phyloP scores from a whole-genome alignment of 2,888 invertebrate genomes.

The Eueremaeus valkanovi region DNA sequence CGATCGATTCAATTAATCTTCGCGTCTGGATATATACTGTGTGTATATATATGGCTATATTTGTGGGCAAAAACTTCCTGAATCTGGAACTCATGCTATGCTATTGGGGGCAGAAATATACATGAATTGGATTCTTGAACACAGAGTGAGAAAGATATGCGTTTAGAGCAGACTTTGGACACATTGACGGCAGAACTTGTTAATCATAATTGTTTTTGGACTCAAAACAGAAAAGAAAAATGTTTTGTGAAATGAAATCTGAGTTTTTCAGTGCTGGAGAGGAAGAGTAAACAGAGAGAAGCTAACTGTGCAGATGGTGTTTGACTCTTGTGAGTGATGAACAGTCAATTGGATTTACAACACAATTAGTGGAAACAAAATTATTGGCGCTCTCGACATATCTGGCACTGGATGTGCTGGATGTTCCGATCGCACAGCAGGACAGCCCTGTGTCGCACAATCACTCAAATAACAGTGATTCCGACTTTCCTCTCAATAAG shows the following conservation, averaged over 20 bases:
- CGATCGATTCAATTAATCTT: conserved; percentile 14
- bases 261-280: not conserved
- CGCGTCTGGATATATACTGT: not conserved
- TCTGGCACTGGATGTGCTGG: not conserved
- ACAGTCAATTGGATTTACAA: not conserved
- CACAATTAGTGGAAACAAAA: conserved; percentile 1
- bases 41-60: not conserved
- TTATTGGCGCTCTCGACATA: not conserved
- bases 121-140: not conserved
- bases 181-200: not conserved
- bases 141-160: not conserved
- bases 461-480: not conserved
- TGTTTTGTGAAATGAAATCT: not conserved
- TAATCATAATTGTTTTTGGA: too few relatives aligned
- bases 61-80: conserved; percentile 14
- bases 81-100: not conserved
- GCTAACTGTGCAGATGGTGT: conserved; percentile 16
- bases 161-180: not conserved
- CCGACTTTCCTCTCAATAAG: not conserved
- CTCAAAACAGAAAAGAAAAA: not conserved
- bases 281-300: not conserved
- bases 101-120: not conserved
- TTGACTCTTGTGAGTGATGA: not conserved
- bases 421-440: not conserved
- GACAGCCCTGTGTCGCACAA: not conserved